Base-by-base conservation (phyloP, 2,113 vertebrate species). In the Pleuronectes platessa region DNA sequence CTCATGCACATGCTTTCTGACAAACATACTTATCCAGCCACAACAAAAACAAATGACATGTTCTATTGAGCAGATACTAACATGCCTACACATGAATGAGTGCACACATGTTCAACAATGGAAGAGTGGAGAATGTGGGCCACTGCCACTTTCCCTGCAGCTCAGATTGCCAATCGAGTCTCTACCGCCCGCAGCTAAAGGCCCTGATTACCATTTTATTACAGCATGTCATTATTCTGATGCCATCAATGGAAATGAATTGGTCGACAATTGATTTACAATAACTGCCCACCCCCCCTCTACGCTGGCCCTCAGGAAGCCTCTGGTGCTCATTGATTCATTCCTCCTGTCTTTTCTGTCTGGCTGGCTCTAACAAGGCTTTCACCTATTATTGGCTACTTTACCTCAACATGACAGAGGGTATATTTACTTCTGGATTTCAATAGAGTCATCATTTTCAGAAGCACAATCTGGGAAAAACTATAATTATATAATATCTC, bases 201-300 rank as follows among this genome's bases (percentile, higher is more conserved):
- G 66, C 82, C 75, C 69, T 77, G 77, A 90, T 93, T 87, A 88
- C 86, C 78, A 74, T 91, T 91, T 90, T 91, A 91, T 91, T 88
- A 86, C 72, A 24, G 66, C 58, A 42, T 78, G 88, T 89, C 86
- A 82, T 90, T 90, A 88, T 88, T 88, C 83, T 88, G 90, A 93
- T 90, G 85, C 83, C 91, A 91, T 93, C 93, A 89, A 92, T 92
- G 89, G 81, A 88, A 89, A 92, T 89, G 69, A 93, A 93, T 92
- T 92, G 88, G 87, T 86, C 23, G 58, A 61, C 83, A 85, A 92
- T 92, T 92, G 91, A 92, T 94, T 92, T 90, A 88, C 88, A 87
- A 82, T 86, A 89, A 84, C 68, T 61, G 58, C 71, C 40, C 31
- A 31, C 31, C 21, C 64, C 71, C 40, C 21, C 64, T 54, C 61